Evolutionary conservation across 2,113 vertebrate species (phyloP).

Genomic region (Neodon shergylaensis): DNA sequence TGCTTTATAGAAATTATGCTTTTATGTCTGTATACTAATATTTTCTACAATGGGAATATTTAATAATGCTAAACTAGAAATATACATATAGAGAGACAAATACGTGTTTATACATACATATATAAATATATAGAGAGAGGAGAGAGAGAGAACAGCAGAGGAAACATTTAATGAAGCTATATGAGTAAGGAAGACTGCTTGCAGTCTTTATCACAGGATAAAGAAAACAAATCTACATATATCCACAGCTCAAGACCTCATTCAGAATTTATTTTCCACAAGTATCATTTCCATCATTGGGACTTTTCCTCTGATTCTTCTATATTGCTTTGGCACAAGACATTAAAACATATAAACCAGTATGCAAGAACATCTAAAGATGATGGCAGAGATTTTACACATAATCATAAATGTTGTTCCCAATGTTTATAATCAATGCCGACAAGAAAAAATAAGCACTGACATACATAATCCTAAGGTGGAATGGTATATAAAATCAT

Average conservation of each 20-base stretch:
- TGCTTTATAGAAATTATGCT: neutral
- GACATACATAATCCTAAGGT: neutral
- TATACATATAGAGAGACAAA: neutral
- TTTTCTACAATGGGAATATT: neutral
- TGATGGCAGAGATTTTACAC: neutral
- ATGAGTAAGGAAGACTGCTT: neutral
- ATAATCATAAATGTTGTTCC: neutral
- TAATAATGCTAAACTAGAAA: slow-evolving; percentile 9
- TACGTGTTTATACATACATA: no score
- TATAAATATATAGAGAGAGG: no score
- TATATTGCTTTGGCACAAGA: neutral
- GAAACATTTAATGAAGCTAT: neutral
- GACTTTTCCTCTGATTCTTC: neutral
- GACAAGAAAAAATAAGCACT: neutral
- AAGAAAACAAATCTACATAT: neutral
- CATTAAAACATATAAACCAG: neutral
- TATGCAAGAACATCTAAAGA: neutral
- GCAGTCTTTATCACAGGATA: neutral
- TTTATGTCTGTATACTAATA: neutral
- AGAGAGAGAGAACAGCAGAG: no score
- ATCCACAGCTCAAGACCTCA: neutral
- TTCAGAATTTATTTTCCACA: neutral
- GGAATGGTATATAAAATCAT: neutral
- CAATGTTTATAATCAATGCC: slow-evolving; percentile 1
- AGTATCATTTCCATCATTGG: neutral